Base-by-base conservation (phyloP, 2,888 invertebrate species). In the Diarsia rubi region DNA sequence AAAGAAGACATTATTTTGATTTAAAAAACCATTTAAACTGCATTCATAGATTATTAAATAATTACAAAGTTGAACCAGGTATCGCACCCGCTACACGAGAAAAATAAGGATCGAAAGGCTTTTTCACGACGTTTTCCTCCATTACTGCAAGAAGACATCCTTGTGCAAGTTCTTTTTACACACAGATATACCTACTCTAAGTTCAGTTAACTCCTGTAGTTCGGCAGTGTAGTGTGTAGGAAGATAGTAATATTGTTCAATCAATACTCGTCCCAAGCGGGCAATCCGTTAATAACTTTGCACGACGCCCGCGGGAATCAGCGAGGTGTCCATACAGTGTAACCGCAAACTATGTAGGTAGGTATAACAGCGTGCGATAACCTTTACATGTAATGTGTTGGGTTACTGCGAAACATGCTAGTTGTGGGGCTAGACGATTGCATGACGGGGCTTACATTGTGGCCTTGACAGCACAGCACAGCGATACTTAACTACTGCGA, bases 251-350 rank as follows among this genome's bases (percentile, higher is more conserved):
- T n/a, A 49, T 57, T 44, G 49, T 27, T 44, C 65, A 78, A 68
- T 78, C 72, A 44, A 64, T 73, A 57, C 24, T 47, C 31, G 21
- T 49, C 83, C 69, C 83, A 5, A 2, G 19, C 14, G 73, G 37
- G 16, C 42, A 57, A 83, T 70, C 63, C 79, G 69, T 81, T 73
- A 73, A 67, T 79, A 60, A 78, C 9, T 54, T 44, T 5, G 57
- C 27, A 60, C 70, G 27, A 24, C 62, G n/a, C 73, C 66, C 54
- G 3, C 31, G 54, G 81, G 78, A 44, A 11, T 8, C 27, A 14
- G 44, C 19, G 54, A 78, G 27, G 31, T 45, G 37, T 31, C 19
- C n/a, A 21, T 54, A 16, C 27, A 49, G 8, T 31, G 72, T 57
- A 5, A 37, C 44, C 14, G 12, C 16, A 49, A 47, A 12, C 27